Evolutionary conservation across 2,113 vertebrate genomes (phyloP).

Genomic region (Nannospalax galili): DNA sequence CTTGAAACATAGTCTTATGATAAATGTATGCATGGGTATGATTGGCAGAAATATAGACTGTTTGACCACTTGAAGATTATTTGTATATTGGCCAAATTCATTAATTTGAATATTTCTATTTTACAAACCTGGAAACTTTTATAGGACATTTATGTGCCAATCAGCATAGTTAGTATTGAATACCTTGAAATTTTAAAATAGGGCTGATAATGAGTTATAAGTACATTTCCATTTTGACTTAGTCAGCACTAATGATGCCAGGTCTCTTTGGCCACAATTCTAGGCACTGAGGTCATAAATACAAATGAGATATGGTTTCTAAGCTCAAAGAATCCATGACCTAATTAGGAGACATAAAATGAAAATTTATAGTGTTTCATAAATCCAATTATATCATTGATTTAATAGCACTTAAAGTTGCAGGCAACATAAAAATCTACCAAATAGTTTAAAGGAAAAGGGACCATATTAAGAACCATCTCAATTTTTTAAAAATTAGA

Average conservation of each 20-base stretch:
- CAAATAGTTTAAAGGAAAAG: constrained; percentile 20
- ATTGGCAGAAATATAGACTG: not conserved
- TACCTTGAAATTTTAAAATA: not conserved
- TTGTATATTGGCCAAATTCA: not conserved
- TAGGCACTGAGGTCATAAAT: constrained; percentile 13
- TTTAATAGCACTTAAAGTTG: constrained; percentile 17
- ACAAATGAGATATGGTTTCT: not conserved
- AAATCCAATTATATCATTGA: not conserved
- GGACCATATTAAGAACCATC: not conserved
- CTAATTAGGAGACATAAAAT: constrained; percentile 20
- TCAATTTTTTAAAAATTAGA: constrained; percentile 1
- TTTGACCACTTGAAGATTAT: not conserved
- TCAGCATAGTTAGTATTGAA: not conserved
- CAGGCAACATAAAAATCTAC: constrained; percentile 54
- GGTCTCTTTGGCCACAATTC: not conserved
- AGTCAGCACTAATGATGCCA: not conserved
- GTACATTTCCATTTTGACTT: not conserved
- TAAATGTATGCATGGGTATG: not conserved
- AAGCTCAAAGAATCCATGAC: not conserved
- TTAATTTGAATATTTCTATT: constrained; percentile 23
- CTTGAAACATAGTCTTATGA: not conserved
- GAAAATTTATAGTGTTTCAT: not conserved
- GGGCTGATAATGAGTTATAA: not conserved
- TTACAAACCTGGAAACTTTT: not conserved
- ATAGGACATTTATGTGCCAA: not conserved